Percentiles rank a stretch among this genome's conserved stretches.
These are phyloP conservation scores for Aphis gossypii DNA, from an alignment of 1,140 invertebrate species.

Conservation along the genomic window DNA sequence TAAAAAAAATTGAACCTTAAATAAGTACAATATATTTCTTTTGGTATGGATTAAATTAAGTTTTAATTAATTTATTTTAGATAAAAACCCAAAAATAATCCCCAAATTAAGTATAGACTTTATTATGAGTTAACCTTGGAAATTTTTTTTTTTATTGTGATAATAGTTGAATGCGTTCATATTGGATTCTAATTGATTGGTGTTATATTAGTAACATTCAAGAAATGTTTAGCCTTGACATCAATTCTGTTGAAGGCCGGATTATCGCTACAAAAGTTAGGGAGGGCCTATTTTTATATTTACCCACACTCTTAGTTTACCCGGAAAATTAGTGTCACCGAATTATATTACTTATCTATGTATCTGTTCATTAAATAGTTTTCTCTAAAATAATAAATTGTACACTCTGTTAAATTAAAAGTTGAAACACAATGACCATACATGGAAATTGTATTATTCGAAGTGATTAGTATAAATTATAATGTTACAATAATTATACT, in stretches of 20 bases:
- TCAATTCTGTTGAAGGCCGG: conserved; percentile 33
- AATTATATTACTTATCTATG: neutral
- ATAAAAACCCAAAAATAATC: neutral
- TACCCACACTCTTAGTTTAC: neutral
- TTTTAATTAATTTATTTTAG: neutral
- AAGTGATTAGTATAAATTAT: neutral
- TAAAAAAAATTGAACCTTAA: neutral
- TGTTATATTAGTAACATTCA: conserved; percentile 37
- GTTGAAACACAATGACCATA: neutral
- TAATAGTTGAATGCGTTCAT: conserved; percentile 26
- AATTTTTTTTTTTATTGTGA: conserved; percentile 29
- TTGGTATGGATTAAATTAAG: neutral
- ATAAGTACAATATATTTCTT: neutral
- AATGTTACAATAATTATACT: too few species aligned
- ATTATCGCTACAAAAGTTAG: conserved; percentile 7
- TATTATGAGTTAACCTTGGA: conserved; percentile 2
- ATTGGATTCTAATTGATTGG: neutral
- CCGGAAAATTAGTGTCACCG: conserved; percentile 3
- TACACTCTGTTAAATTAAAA: neutral
- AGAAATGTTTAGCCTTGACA: conserved; percentile 42
- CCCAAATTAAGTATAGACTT: neutral
- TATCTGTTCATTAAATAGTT: neutral
- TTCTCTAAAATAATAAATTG: neutral
- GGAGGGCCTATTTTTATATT: neutral
- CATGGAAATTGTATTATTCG: neutral